Evolutionary conservation across 1,140 invertebrate species (phyloP).

Genomic region (Aculops lycopersici): DNA sequence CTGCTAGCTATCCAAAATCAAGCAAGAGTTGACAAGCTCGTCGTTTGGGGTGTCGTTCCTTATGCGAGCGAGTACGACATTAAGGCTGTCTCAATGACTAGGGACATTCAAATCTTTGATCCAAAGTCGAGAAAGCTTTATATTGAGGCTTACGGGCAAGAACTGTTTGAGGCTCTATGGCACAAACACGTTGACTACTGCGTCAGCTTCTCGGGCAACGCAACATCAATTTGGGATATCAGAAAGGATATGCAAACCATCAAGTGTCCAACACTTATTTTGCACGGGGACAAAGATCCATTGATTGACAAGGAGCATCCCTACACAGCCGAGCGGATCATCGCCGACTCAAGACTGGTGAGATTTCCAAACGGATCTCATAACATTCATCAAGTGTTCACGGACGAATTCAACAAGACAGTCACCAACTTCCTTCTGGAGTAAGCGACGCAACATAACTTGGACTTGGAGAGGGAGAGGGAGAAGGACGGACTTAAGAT

Average conservation of each 20-base stretch:
- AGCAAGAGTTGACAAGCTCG: conserved; percentile 2
- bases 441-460: background rate
- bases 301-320: conserved; percentile 6
- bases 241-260: background rate
- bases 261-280: conserved; percentile 3
- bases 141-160: conserved; percentile 4
- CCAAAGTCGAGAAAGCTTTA: background rate
- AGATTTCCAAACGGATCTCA: conserved; percentile 6
- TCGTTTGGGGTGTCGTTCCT: conserved; percentile 2
- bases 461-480: too few relatives aligned
- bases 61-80: background rate
- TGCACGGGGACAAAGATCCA: conserved; percentile 7
- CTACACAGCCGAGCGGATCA: background rate
- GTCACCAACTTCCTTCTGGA: conserved; percentile 6
- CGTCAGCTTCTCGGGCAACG: background rate
- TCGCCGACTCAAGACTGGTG: conserved; percentile 4
- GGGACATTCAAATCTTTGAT: conserved; percentile 2
- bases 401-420: conserved; percentile 4
- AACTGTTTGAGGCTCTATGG: conserved; percentile 4
- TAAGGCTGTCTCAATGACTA: background rate
- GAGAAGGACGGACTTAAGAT: too few relatives aligned
- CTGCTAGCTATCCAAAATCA: conserved; percentile 6
- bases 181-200: conserved; percentile 6
- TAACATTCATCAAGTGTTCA: conserved; percentile 4
- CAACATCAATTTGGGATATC: background rate